Evolutionary conservation across 2,888 invertebrate species (phyloP).

Genomic region (Microctonus aethiopoides): DNA sequence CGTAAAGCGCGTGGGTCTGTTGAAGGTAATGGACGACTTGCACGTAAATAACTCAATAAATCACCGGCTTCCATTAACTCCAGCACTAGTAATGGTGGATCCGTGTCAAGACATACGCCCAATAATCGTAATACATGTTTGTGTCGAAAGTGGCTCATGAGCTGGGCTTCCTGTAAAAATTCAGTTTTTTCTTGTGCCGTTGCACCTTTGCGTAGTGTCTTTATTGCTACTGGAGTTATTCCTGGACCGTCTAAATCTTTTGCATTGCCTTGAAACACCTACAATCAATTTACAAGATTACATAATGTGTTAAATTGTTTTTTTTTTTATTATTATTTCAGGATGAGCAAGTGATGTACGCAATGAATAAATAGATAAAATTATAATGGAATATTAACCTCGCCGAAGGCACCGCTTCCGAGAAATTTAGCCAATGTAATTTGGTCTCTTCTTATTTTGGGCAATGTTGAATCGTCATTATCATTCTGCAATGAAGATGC

Average conservation of each 20-base stretch:
- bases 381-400: constrained; percentile 69
- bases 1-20: constrained; percentile 75
- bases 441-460: constrained; percentile 88
- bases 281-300: neutral
- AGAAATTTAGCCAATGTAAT: constrained; percentile 89
- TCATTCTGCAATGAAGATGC: constrained; percentile 75
- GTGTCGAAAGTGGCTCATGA: constrained; percentile 98
- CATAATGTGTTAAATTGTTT: neutral
- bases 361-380: neutral
- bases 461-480: constrained; percentile 82
- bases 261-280: constrained; percentile 88
- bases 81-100: constrained; percentile 93
- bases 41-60: constrained; percentile 87
- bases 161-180: constrained; percentile 94
- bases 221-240: constrained; percentile 87
- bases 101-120: constrained; percentile 94
- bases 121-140: constrained; percentile 92
- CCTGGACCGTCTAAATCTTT: constrained; percentile 74
- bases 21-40: constrained; percentile 79
- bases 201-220: constrained; percentile 93
- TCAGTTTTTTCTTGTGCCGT: constrained; percentile 90
- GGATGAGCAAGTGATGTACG: neutral
- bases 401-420: constrained; percentile 97
- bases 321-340: neutral
- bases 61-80: constrained; percentile 99